Conservation (phyloP, 1,140 invertebrate species). For the Micrasema minimum region DNA sequence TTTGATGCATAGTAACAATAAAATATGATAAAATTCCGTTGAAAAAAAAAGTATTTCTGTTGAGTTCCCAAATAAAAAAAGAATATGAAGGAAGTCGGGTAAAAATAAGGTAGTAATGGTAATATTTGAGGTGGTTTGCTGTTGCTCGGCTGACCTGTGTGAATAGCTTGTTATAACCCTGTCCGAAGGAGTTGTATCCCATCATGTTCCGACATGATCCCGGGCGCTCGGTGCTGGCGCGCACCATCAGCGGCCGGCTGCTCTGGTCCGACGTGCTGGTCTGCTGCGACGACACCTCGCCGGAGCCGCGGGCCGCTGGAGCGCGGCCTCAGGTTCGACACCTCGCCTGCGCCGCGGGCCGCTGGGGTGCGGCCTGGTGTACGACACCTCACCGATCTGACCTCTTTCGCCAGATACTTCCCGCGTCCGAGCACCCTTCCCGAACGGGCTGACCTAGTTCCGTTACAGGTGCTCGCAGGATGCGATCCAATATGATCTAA, state of each 20-base stretch:
- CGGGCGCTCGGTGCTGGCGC: slow-evolving; percentile 58
- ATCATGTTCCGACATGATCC: slow-evolving; percentile 68
- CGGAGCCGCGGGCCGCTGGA: slow-evolving; percentile 31
- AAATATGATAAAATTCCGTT: too few species aligned
- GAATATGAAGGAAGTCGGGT: background rate
- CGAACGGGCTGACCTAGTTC: too few species aligned
- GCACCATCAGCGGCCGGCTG: slow-evolving; percentile 63
- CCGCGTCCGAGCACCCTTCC: too few species aligned
- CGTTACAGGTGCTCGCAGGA: too few species aligned
- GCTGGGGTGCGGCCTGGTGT: too few species aligned
- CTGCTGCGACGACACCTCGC: slow-evolving; percentile 44
- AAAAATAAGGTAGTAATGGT: slow-evolving; percentile 1
- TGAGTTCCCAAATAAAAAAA: background rate
- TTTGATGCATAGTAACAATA: too few species aligned
- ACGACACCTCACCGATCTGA: too few species aligned
- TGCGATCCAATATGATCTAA: too few species aligned
- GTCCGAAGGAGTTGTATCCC: slow-evolving; percentile 82
- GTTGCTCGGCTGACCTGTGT: slow-evolving; percentile 75
- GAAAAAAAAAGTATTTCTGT: too few species aligned
- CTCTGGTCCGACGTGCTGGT: slow-evolving; percentile 61
- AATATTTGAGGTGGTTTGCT: slow-evolving; percentile 5
- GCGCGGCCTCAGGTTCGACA: slow-evolving; percentile 17
- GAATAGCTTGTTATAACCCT: slow-evolving; percentile 90
- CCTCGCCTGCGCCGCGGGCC: background rate
- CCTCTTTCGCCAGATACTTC: too few species aligned